Evolutionary conservation across 2,888 invertebrate genomes (phyloP), one percentile per base, ranked within the genome.

Genomic region (Thymelicus sylvestris): DNA sequence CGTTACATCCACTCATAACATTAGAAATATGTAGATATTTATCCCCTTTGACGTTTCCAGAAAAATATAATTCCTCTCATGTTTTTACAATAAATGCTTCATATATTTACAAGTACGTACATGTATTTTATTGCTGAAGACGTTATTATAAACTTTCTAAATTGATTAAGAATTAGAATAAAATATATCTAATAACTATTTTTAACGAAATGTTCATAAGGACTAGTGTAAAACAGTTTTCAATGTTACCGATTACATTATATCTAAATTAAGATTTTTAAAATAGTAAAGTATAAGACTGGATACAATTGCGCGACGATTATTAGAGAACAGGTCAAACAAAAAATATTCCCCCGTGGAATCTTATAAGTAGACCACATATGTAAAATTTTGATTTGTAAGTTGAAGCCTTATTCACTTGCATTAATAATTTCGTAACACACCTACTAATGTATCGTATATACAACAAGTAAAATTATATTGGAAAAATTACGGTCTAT

Each of bases 161-260:
- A 84, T 81, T 86, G 83, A 86, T 81, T 86, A 77, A 83, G 81
- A 82, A 85, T 86, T 78, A 83, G 86, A 83, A 81, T 88, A 86
- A 89, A 89, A 84, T 87, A 89, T 86, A 83, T 81, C 87, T 91
- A 90, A 83, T 79, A 82, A 84, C 88, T 90, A 91, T 73, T 83
- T 31, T 83, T 79, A 89, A 88, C 84, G 89, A 90, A 91, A 91
- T 79, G 76, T 81, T 89, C 83, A 87, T 87, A 91, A 83, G 87
- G 92, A 92, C 92, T 92, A 92, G 92, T 87, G 88, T 91, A 90
- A 91, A 90, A 91, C 91, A 91, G 88, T 83, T 87, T 85, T 89
- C 87, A 83, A 80, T 83, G 81, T 84, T 84, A 71, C 66, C 81
- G 79, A 85, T 83, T 82, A 82, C 77, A 81, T 77, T 81, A 77